phyloP scores from a whole-genome alignment of 2,113 vertebrate species.

The Nesospiza acunhae region DNA sequence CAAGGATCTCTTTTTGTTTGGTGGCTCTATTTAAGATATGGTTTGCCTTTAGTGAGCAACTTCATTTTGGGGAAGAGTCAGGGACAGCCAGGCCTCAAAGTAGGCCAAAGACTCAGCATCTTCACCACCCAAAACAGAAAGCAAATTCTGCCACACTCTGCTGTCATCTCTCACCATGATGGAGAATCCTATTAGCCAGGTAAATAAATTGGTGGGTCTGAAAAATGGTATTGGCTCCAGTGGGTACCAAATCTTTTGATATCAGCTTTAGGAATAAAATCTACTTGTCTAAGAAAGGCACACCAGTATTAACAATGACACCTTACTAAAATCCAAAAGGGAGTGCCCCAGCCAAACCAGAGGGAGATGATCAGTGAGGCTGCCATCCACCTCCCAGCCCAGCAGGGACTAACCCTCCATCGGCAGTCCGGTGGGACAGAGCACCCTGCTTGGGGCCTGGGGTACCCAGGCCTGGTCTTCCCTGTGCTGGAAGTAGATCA shows the following conservation, averaged over 20 bases:
- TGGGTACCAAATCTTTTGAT: neutral
- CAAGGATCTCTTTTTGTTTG: neutral
- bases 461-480: neutral
- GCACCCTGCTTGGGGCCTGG: neutral
- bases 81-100: neutral
- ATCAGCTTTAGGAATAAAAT: neutral
- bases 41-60: neutral
- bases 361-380: neutral
- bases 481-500: neutral
- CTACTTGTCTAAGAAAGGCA: neutral
- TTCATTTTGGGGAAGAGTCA: neutral
- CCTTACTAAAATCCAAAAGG: neutral
- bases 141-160: neutral
- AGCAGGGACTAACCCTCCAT: neutral
- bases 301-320: neutral
- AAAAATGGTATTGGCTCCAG: neutral
- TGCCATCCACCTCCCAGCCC: neutral
- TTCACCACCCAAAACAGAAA: neutral
- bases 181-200: neutral
- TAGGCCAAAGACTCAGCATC: neutral
- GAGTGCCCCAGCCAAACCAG: neutral
- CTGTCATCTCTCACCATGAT: fast-evolving
- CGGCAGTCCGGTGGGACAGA: neutral
- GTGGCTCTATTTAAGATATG: neutral
- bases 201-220: neutral